Base-by-base conservation (phyloP, 2,797 vertebrate genomes). In the Peromyscus nudipes region DNA sequence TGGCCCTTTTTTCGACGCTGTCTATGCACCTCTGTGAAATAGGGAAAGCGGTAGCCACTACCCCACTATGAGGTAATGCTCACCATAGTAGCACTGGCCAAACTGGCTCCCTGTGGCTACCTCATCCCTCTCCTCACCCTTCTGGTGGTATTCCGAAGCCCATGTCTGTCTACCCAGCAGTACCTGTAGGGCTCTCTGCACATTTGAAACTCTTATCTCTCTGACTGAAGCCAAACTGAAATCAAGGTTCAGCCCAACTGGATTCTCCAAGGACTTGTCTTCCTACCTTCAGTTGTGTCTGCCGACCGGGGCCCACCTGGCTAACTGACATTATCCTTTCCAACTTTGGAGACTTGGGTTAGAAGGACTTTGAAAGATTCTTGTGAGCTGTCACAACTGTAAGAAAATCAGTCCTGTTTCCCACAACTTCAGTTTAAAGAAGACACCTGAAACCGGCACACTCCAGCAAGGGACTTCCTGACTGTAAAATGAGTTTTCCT, bases 111-210 rank as follows among this genome's bases (percentile, higher is more conserved):
- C 40, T 9, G 0, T 34, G 43, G 2, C 2, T 25, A 2, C 17
- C 9, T 27, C 14, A 2, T 23, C 64, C 23, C n/a, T 43, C 23
- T 69, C 29, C 17, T 4, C 0, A 0, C 2, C 11, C 11, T 34
- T 55, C 34, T 37, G 27, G 10, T 2, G 31, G 5, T 1, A 27
- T 46, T 52, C 27, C 0, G 11, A 84, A 49, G 52, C 31, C 19
- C 17, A 4, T 27, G 19, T 85, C 10, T 34, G 29, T 49, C 10
- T 52, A 34, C 57, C 55, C 64, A 43, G 65, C 55, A 40, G 13
- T 34, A 13, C 6, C 25, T 17, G 17, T 60, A 34, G 57, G n/a
- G 13, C 10, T 29, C n/a, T 87, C 80, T 21, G 4, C 1, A 4
- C 16, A 37, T 16, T 77, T 84, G 76, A 76, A 34, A 31, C 31